Evolutionary conservation across 2,888 invertebrate genomes (phyloP).

Genomic region (Odontocerum albicorne): DNA sequence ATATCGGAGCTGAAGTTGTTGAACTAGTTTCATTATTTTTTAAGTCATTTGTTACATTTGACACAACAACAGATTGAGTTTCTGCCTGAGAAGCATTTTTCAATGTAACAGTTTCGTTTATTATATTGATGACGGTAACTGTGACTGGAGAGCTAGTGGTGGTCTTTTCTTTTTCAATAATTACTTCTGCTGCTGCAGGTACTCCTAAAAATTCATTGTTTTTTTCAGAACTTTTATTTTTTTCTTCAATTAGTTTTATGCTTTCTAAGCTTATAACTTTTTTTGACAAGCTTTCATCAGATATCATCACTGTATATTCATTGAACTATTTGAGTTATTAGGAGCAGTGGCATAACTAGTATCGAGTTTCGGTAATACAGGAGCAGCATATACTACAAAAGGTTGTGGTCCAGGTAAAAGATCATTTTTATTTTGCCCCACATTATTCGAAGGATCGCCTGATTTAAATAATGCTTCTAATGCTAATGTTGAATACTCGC

Average conservation of each 20-base stretch:
- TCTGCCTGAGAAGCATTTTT: constrained; percentile 24
- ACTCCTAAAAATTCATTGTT: constrained; percentile 50
- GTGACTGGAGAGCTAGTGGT: constrained; percentile 44
- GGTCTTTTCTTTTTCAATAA: constrained; percentile 39
- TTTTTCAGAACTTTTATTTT: constrained; percentile 48
- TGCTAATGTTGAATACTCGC: constrained; percentile 67
- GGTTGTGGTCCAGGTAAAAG: constrained; percentile 44
- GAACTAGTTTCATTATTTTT: constrained; percentile 40
- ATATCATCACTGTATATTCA: no score
- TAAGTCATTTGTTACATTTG: background rate
- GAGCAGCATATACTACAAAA: constrained; percentile 54
- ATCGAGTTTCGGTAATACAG: no score
- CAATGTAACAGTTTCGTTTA: constrained; percentile 31
- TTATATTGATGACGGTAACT: constrained; percentile 41
- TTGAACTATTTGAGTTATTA: background rate
- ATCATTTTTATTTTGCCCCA: constrained; percentile 42
- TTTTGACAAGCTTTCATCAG: no score
- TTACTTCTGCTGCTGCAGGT: constrained; percentile 36
- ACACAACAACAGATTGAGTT: constrained; percentile 31
- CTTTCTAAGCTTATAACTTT: no score
- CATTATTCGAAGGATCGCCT: constrained; percentile 46
- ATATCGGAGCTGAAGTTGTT: constrained; percentile 36
- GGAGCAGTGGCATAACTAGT: background rate
- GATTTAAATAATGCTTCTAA: constrained; percentile 68
- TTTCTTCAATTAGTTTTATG: constrained; percentile 47